phyloP scores from a whole-genome alignment of 2,113 vertebrate genomes.

The Tauraco erythrolophus region DNA sequence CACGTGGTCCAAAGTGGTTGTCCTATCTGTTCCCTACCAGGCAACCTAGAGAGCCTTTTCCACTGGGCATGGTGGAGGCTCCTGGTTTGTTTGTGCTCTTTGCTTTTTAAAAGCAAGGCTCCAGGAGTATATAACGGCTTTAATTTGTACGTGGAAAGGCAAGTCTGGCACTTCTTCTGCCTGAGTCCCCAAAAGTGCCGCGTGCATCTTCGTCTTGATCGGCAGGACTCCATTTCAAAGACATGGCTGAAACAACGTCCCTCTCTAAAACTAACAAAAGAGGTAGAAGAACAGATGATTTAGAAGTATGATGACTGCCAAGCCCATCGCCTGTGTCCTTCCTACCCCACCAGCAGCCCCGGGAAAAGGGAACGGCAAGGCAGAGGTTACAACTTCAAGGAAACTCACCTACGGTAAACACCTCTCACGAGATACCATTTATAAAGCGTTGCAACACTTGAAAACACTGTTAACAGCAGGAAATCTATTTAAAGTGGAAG shows the following conservation, averaged over 20 bases:
- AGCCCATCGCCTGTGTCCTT: not conserved
- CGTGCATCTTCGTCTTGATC: not conserved
- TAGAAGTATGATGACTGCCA: not conserved
- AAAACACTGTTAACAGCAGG: not conserved
- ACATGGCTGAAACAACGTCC: not conserved
- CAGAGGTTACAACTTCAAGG: not conserved
- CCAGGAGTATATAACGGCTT: not conserved
- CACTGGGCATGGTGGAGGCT: not conserved
- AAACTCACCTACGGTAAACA: not conserved
- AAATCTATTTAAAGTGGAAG: not conserved
- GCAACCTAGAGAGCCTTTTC: no score
- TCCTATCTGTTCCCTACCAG: not conserved
- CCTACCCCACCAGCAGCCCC: not conserved
- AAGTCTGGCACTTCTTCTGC: not conserved
- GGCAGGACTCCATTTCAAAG: not conserved
- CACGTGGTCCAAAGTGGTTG: fast-evolving
- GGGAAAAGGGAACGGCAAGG: not conserved
- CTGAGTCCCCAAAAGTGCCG: not conserved
- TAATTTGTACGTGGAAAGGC: fast-evolving
- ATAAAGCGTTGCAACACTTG: not conserved
- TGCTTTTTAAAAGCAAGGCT: not conserved
- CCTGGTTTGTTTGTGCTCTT: not conserved
- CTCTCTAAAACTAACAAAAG: not conserved
- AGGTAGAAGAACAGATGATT: not conserved
- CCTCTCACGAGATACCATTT: not conserved